Evolutionary conservation across 1,140 invertebrate species (phyloP).

Genomic region (Nomia melanderi): DNA sequence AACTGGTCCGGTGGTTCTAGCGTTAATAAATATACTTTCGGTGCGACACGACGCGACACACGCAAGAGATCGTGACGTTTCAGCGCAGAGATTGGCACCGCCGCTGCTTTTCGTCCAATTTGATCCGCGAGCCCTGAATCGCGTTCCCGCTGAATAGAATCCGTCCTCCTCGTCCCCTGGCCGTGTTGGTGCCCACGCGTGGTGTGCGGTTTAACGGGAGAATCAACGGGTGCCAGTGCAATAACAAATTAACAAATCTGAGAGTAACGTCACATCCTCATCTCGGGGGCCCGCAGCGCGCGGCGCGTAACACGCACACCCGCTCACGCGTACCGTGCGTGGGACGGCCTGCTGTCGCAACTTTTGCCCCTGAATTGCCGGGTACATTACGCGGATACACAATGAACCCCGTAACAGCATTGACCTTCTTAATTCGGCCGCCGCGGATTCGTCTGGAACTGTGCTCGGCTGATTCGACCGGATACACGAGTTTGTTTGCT

Average conservation of each 20-base stretch:
- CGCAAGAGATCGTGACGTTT: too few species aligned
- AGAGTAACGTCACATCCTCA: slow-evolving; percentile 71
- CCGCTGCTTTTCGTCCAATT: slow-evolving; percentile 40
- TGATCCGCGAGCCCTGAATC: slow-evolving; percentile 5
- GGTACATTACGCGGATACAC: neutral
- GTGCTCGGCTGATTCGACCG: neutral
- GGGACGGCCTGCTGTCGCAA: slow-evolving; percentile 50
- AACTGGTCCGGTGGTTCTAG: too few species aligned
- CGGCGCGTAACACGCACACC: slow-evolving; percentile 10
- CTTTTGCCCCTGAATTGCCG: slow-evolving; percentile 56
- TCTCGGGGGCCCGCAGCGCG: slow-evolving; percentile 37
- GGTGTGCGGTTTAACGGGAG: slow-evolving; percentile 6
- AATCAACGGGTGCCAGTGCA: slow-evolving; percentile 63
- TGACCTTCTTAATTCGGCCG: slow-evolving; percentile 70
- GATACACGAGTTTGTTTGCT: too few species aligned
- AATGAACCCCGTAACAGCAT: slow-evolving; percentile 49
- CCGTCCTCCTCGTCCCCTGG: neutral
- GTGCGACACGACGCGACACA: too few species aligned
- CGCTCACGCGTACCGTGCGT: slow-evolving; percentile 27
- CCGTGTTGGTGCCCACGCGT: slow-evolving; percentile 8
- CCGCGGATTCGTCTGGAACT: slow-evolving; percentile 28
- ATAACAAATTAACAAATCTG: slow-evolving; percentile 72
- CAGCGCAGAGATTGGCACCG: too few species aligned
- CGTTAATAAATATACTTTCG: too few species aligned
- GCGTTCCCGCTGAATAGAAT: slow-evolving; percentile 5